Conservation (phyloP, 2,113 vertebrate species). For the Numida meleagris region DNA sequence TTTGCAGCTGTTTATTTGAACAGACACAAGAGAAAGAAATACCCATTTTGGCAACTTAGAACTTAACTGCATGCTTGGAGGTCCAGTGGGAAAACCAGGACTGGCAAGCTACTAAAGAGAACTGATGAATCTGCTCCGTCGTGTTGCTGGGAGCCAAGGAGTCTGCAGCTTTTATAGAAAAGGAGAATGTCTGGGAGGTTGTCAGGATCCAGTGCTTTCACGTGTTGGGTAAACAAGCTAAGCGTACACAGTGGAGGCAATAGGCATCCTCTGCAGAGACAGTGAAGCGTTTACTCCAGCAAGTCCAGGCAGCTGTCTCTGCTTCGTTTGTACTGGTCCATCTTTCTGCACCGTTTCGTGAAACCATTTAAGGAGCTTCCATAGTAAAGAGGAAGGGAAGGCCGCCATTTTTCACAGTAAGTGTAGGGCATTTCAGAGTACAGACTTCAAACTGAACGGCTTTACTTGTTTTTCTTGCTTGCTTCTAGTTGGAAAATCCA, state of each 20-base stretch:
- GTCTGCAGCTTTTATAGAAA: neutral
- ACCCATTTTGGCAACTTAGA: neutral
- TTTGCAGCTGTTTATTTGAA: neutral
- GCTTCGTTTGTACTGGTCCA: neutral
- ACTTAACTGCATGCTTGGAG: accelerated
- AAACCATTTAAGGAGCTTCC: neutral
- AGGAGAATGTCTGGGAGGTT: neutral
- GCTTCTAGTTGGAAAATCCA: neutral
- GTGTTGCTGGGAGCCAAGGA: neutral
- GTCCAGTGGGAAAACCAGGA: neutral
- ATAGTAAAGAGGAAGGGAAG: accelerated
- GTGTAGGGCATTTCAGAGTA: neutral
- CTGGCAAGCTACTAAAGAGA: neutral
- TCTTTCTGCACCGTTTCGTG: neutral
- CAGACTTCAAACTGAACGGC: neutral
- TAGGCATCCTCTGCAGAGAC: neutral
- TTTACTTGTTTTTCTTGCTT: neutral
- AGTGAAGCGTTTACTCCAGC: accelerated
- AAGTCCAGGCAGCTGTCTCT: no score
- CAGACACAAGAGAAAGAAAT: neutral
- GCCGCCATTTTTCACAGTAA: neutral
- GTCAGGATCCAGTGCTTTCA: neutral
- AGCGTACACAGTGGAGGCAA: accelerated
- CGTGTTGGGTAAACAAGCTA: neutral
- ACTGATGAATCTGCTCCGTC: neutral